Conservation (phyloP, 2,888 invertebrate genomes). For the Lithophane socia region DNA sequence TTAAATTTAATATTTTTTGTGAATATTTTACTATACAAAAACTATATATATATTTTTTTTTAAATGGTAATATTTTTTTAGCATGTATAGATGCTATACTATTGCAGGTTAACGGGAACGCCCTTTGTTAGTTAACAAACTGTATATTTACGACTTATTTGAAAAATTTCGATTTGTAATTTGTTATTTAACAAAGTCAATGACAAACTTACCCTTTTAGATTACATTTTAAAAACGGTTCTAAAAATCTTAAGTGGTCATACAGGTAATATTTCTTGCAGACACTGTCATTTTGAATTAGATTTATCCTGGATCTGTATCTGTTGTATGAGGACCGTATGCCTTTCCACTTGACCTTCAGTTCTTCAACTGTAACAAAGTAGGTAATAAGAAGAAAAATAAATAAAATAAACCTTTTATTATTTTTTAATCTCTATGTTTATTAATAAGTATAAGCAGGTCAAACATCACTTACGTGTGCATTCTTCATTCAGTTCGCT, state of each 20-base stretch:
- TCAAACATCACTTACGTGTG: constrained; percentile 63
- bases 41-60: too few relatives aligned
- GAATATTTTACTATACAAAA: too few relatives aligned
- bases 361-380: constrained; percentile 71
- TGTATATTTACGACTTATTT: background rate
- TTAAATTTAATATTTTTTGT: too few relatives aligned
- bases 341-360: constrained; percentile 76
- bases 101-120: too few relatives aligned
- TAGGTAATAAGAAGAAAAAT: constrained; percentile 6
- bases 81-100: too few relatives aligned
- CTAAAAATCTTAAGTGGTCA: constrained; percentile 71
- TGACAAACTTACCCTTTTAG: constrained; percentile 65
- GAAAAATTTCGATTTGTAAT: background rate
- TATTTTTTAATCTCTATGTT: too few relatives aligned
- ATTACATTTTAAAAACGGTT: constrained; percentile 69
- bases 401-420: background rate
- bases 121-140: too few relatives aligned
- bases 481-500: constrained; percentile 72
- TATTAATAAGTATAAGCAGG: background rate
- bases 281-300: constrained; percentile 40
- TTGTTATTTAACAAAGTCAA: background rate
- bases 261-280: constrained; percentile 74
- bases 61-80: too few relatives aligned
- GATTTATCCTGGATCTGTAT: constrained; percentile 68
- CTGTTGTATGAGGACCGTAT: constrained; percentile 73